Conservation (phyloP, 1,140 invertebrate species). For the Pseudomyrmex gracilis region DNA sequence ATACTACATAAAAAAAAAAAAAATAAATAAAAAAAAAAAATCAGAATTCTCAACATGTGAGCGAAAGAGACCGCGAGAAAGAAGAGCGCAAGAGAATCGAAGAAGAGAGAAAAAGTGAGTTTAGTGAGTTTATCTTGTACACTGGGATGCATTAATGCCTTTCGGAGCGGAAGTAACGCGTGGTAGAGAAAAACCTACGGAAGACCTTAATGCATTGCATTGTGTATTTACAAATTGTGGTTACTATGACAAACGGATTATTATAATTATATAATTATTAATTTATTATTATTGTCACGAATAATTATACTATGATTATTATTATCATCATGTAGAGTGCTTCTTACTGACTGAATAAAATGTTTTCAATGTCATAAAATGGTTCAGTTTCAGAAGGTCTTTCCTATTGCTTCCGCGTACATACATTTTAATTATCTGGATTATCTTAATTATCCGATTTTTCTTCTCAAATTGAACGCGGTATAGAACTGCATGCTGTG, state of each 20-base stretch:
- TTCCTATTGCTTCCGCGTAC: too few species aligned
- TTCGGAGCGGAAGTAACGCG: too few species aligned
- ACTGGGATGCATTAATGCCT: too few species aligned
- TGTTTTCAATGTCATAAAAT: slow-evolving; percentile 82
- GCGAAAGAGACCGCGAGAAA: slow-evolving; percentile 51
- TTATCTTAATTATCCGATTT: too few species aligned
- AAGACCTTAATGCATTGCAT: background rate
- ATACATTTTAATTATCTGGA: too few species aligned
- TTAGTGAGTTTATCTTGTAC: slow-evolving; percentile 72
- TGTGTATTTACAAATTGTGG: slow-evolving; percentile 79
- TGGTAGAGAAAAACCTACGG: too few species aligned
- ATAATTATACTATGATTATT: slow-evolving; percentile 73
- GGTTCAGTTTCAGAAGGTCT: background rate
- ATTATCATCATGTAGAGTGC: slow-evolving; percentile 83
- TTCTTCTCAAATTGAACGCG: too few species aligned
- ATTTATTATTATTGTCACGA: slow-evolving; percentile 63
- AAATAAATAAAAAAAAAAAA: slow-evolving; percentile 26
- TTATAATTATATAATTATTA: slow-evolving; percentile 74
- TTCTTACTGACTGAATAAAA: slow-evolving; percentile 86
- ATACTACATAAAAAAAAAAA: slow-evolving; percentile 42
- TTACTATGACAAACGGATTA: slow-evolving; percentile 77
- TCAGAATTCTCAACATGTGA: slow-evolving; percentile 77
- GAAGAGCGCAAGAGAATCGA: slow-evolving; percentile 48
- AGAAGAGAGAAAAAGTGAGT: slow-evolving; percentile 38
- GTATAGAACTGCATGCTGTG: too few species aligned